A percentile compares a stretch with the other conserved stretches of the same genome.
Conservation (phyloP, 2,888 invertebrate species). For the Cacoxenus indagator region DNA sequence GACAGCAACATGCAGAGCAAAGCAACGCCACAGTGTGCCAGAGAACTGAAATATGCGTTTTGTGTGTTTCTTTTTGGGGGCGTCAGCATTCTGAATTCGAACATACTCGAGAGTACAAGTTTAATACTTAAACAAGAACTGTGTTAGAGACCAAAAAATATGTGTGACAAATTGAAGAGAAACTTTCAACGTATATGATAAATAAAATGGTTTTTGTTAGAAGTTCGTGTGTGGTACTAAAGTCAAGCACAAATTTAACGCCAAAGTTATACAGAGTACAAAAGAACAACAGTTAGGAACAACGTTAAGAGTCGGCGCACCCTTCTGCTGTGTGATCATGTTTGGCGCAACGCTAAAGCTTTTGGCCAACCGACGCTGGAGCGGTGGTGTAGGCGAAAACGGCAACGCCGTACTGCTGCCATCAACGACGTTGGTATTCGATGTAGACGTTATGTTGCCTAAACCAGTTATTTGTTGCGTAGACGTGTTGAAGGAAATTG, state of each 20-base stretch:
- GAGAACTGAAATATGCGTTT: not conserved
- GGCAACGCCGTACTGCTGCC: constrained; percentile 68
- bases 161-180: too few species aligned
- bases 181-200: too few species aligned
- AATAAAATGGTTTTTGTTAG: too few species aligned
- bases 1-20: constrained; percentile 17
- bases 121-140: not conserved
- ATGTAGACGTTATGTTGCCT: constrained; percentile 53
- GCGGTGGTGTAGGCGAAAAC: constrained; percentile 84
- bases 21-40: not conserved
- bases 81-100: not conserved
- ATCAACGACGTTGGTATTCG: not conserved
- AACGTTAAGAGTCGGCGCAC: constrained; percentile 54
- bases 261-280: constrained; percentile 10
- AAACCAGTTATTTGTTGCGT: constrained; percentile 30
- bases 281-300: constrained; percentile 16
- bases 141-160: not conserved
- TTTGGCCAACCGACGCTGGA: constrained; percentile 90
- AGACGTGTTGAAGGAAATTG: constrained; percentile 62
- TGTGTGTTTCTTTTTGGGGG: not conserved
- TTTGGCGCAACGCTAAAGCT: constrained; percentile 91
- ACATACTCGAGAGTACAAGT: not conserved
- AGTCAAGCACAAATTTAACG: not conserved
- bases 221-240: not conserved
- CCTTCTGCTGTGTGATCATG: constrained; percentile 70